Evolutionary conservation across 2,113 vertebrate genomes (phyloP).

Genomic region (Anhinga rufa): DNA sequence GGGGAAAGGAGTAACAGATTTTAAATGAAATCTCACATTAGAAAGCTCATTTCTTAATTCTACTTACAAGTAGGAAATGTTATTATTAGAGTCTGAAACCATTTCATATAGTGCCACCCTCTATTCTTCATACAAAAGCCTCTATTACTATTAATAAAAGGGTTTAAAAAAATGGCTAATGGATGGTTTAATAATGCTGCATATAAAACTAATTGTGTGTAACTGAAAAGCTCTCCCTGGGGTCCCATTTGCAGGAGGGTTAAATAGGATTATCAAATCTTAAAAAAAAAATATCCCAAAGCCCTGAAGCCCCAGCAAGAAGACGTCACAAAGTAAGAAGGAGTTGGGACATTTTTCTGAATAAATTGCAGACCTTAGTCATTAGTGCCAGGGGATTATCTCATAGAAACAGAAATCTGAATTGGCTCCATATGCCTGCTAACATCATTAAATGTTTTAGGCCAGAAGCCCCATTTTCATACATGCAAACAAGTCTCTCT

Average conservation of each 20-base stretch:
- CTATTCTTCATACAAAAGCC: constrained; percentile 11
- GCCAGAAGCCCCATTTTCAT: not conserved
- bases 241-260: not conserved
- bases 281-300: not conserved
- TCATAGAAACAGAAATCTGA: not conserved
- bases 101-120: not conserved
- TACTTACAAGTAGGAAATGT: not conserved
- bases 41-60: not conserved
- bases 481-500: not conserved
- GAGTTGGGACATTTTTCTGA: not conserved
- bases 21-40: not conserved
- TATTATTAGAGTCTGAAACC: constrained; percentile 2
- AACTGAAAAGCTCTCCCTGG: constrained; percentile 22
- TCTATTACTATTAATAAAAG: constrained; percentile 10
- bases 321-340: not conserved
- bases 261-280: constrained; percentile 29
- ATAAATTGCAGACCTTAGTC: constrained; percentile 2
- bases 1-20: not conserved
- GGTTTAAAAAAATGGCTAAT: not conserved
- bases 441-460: not conserved
- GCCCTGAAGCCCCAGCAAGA: not conserved
- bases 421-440: not conserved
- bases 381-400: not conserved
- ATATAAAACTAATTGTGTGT: constrained; percentile 44
- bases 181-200: constrained; percentile 39